Percentiles rank a stretch among this genome's conserved stretches.
These are phyloP conservation scores for Sciurus niger DNA, from an alignment of 2,113 vertebrate genomes.

Conservation along the genomic window DNA sequence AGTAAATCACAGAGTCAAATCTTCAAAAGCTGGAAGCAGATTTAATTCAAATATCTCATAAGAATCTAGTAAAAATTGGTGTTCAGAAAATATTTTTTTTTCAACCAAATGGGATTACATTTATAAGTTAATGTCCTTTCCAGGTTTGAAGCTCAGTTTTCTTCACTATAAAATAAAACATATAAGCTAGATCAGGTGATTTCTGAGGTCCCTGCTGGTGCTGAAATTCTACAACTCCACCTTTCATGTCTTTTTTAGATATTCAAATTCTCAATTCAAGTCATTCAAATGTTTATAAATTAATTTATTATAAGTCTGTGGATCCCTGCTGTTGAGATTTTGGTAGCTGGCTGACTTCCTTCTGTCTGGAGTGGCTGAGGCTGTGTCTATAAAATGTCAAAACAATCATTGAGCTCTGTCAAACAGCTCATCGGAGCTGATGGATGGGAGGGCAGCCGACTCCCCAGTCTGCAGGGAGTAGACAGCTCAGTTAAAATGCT, in stretches of 20 bases:
- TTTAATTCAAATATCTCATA: background rate
- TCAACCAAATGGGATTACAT: background rate
- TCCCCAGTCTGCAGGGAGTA: background rate
- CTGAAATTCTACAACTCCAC: background rate
- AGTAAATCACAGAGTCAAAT: background rate
- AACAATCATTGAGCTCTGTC: conserved; percentile 22
- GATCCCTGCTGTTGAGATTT: conserved; percentile 29
- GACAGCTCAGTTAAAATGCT: conserved; percentile 1
- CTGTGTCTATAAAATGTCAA: conserved; percentile 20
- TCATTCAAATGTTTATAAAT: conserved; percentile 57
- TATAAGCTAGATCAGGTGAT: background rate
- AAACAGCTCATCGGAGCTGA: conserved; percentile 11
- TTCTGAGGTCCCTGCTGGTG: background rate
- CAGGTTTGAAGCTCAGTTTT: conserved; percentile 18
- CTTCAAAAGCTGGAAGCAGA: conserved; percentile 38
- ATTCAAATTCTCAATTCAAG: conserved; percentile 48
- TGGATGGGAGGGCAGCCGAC: background rate
- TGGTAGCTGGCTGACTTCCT: conserved; percentile 22
- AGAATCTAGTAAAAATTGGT: background rate
- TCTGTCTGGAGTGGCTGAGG: conserved; percentile 43
- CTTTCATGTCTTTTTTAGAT: background rate
- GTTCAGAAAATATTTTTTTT: conserved; percentile 11
- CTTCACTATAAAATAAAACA: background rate
- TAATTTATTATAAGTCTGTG: conserved; percentile 39
- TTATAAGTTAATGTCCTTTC: background rate